Evolutionary conservation across 2,797 vertebrate genomes (phyloP).

Genomic region (Triplophysa yarkandensis): DNA sequence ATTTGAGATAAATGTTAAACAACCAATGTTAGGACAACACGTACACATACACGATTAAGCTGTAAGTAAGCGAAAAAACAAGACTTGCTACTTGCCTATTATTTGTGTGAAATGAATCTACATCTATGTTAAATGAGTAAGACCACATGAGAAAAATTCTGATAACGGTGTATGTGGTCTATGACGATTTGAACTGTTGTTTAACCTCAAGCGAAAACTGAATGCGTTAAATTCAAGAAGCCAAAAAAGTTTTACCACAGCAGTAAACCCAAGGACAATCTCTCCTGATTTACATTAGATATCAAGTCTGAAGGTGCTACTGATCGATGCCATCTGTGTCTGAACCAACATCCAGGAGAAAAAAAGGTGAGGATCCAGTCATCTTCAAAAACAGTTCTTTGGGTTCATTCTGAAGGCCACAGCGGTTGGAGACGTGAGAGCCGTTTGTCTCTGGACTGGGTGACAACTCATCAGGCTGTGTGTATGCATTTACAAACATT

Average conservation of each 20-base stretch:
- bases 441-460: slow-evolving; percentile 32
- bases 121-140: background rate
- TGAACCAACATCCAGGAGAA: slow-evolving; percentile 19
- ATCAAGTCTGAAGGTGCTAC: slow-evolving; percentile 47
- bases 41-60: background rate
- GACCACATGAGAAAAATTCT: background rate
- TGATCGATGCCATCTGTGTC: slow-evolving; percentile 31
- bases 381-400: slow-evolving; percentile 45
- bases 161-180: background rate
- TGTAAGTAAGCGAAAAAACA: background rate
- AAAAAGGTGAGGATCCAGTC: slow-evolving; percentile 21
- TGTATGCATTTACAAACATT: slow-evolving; percentile 2
- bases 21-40: background rate
- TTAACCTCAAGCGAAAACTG: background rate
- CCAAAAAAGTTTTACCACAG: slow-evolving; percentile 6
- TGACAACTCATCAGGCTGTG: slow-evolving; percentile 15
- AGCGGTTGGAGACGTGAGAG: slow-evolving; percentile 53
- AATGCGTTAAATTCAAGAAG: slow-evolving; percentile 5
- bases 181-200: background rate
- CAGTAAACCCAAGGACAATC: slow-evolving; percentile 5
- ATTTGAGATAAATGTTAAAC: background rate
- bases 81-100: background rate
- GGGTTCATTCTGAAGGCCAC: slow-evolving; percentile 65
- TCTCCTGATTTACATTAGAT: slow-evolving; percentile 55
- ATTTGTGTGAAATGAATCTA: background rate